Evolutionary conservation across 2,888 invertebrate genomes (phyloP).

Genomic region (Andrena minutula): DNA sequence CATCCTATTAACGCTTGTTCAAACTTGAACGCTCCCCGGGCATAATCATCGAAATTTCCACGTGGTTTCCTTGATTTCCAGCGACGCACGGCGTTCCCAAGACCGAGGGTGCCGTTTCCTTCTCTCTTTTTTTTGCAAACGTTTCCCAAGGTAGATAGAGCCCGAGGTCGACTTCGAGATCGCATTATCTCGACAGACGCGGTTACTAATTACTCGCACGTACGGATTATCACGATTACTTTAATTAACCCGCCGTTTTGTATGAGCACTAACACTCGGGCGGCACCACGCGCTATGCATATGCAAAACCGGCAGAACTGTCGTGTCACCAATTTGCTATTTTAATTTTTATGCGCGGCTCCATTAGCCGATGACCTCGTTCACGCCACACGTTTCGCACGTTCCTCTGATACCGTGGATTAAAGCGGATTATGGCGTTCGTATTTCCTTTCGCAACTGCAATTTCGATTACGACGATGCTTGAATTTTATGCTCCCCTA

Average conservation of each 20-base stretch:
- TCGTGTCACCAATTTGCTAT: constrained; percentile 64
- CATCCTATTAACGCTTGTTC: constrained; percentile 55
- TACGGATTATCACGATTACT: constrained; percentile 73
- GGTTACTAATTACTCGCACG: constrained; percentile 68
- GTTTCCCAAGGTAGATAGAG: neutral
- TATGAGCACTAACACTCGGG: constrained; percentile 58
- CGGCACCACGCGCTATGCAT: constrained; percentile 30
- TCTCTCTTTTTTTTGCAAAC: neutral
- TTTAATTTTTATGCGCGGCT: constrained; percentile 65
- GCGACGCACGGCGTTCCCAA: neutral
- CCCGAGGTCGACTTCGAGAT: constrained; percentile 43
- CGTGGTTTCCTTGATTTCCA: neutral
- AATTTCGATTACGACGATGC: neutral
- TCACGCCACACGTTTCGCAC: constrained; percentile 35
- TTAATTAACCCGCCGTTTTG: constrained; percentile 72
- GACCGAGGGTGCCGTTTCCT: neutral
- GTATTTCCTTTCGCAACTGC: neutral
- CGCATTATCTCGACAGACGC: constrained; percentile 56
- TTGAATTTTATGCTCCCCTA: neutral
- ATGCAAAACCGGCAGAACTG: constrained; percentile 22
- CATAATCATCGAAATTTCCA: neutral
- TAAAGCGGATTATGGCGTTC: constrained; percentile 26
- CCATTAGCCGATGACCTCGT: constrained; percentile 65
- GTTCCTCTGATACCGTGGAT: constrained; percentile 24
- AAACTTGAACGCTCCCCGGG: neutral